These are phyloP conservation scores for Apodemia zela DNA, from an alignment of 2,888 invertebrate genomes.

Conservation along the genomic window DNA sequence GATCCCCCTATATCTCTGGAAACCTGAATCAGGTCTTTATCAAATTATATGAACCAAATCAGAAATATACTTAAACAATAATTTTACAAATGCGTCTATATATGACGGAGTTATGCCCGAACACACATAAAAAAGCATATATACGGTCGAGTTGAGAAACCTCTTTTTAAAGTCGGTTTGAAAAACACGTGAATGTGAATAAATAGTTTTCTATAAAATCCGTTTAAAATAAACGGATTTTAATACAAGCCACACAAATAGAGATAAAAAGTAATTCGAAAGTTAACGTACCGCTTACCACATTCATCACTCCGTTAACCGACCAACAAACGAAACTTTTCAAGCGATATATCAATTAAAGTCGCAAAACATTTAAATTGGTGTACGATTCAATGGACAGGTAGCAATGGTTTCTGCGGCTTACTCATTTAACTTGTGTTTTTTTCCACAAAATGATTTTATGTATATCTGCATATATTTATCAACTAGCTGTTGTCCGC, in stretches of 20 bases:
- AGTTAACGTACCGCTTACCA: slow-evolving; percentile 9
- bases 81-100: too few relatives aligned
- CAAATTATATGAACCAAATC: too few relatives aligned
- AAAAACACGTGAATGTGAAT: too few relatives aligned
- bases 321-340: slow-evolving; percentile 12
- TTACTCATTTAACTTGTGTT: neutral
- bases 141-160: too few relatives aligned
- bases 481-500: too few relatives aligned
- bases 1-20: too few relatives aligned
- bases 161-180: too few relatives aligned
- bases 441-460: neutral
- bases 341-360: slow-evolving; percentile 10
- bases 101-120: too few relatives aligned
- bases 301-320: slow-evolving; percentile 10
- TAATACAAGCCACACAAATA: neutral
- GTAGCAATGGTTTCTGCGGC: neutral
- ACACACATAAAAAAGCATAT: too few relatives aligned
- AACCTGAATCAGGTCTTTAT: too few relatives aligned
- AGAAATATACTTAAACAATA: too few relatives aligned
- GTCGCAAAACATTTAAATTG: slow-evolving; percentile 9
- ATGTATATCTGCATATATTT: neutral
- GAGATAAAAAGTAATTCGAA: slow-evolving; percentile 7
- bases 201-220: neutral
- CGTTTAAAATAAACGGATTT: neutral
- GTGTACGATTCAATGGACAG: slow-evolving; percentile 1